Evolutionary conservation across 2,113 vertebrate genomes (phyloP).

Genomic region (Micromys minutus): DNA sequence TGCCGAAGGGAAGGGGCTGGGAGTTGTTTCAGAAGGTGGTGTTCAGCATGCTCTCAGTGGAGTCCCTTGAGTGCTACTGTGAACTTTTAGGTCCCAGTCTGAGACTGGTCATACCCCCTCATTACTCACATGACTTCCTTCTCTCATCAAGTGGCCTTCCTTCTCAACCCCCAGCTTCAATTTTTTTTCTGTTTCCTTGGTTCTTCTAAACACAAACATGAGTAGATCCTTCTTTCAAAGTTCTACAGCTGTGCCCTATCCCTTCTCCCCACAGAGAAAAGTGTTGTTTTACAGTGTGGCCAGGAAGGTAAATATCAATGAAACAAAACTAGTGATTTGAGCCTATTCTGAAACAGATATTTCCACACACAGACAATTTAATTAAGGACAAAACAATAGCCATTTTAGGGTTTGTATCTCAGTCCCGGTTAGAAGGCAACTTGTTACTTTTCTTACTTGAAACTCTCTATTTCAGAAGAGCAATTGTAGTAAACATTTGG

Average conservation of each 20-base stretch:
- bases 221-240: background rate
- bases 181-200: background rate
- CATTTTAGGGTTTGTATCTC: background rate
- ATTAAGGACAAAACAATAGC: background rate
- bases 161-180: background rate
- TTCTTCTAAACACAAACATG: background rate
- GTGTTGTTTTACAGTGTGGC: background rate
- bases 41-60: background rate
- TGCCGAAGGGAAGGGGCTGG: background rate
- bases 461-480: background rate
- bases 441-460: background rate
- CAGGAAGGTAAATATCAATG: background rate
- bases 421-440: background rate
- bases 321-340: constrained; percentile 24
- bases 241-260: background rate
- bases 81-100: background rate
- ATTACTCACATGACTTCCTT: background rate
- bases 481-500: background rate
- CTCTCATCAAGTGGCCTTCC: background rate
- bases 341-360: background rate
- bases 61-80: background rate
- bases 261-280: background rate
- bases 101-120: background rate
- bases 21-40: background rate
- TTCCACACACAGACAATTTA: background rate